Conservation (phyloP, 2,113 vertebrate species). For the Porphyrio hochstetteri region DNA sequence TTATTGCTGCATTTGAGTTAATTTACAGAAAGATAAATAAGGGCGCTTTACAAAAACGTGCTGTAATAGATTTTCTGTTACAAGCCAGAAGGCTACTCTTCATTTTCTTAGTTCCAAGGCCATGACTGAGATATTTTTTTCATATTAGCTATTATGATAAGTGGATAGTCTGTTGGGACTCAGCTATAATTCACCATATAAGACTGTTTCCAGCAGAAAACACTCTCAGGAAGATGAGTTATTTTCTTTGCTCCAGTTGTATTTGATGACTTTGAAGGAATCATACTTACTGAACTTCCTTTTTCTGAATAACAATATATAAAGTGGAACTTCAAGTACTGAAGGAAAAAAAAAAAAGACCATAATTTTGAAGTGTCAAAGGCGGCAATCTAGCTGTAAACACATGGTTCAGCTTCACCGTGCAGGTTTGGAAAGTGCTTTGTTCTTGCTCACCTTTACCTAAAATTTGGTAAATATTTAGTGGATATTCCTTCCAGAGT, state of each 20-base stretch:
- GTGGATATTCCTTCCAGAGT: neutral
- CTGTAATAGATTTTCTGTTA: constrained; percentile 33
- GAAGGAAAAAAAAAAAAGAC: neutral
- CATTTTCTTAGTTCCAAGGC: constrained; percentile 18
- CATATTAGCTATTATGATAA: neutral
- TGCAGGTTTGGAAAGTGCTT: neutral
- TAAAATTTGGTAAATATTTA: neutral
- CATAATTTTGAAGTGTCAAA: neutral
- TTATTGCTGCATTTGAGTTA: constrained; percentile 10
- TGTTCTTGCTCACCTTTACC: neutral
- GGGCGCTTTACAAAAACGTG: constrained; percentile 51
- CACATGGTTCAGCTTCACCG: neutral
- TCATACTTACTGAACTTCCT: neutral
- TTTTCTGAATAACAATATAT: neutral
- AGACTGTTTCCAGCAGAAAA: neutral
- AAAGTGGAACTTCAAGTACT: neutral
- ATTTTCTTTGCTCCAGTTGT: neutral
- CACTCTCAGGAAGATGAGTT: neutral
- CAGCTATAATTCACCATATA: neutral
- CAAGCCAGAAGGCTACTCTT: constrained; percentile 30
- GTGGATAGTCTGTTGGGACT: neutral
- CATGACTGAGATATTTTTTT: neutral
- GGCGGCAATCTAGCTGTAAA: neutral
- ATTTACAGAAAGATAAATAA: constrained; percentile 37
- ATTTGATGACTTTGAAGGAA: neutral